Base-by-base conservation (phyloP, 2,113 vertebrate genomes). In the Ophthalmotilapia sp. region DNA sequence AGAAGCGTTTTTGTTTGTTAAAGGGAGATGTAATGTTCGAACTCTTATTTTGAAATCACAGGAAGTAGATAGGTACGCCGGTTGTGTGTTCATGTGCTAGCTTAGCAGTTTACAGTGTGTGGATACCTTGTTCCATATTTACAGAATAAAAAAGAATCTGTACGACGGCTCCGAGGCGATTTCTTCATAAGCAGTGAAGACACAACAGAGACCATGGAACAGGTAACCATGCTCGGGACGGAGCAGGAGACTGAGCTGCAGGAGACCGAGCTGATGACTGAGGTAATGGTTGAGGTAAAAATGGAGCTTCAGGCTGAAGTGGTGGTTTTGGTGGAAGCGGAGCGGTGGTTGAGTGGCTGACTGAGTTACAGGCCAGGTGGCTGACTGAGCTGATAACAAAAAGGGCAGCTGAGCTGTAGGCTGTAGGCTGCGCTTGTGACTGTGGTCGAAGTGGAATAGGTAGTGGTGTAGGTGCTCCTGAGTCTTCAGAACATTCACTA, bases 111-210 rank as follows among this genome's bases (percentile, higher is more conserved):
- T 49, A 49, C 15, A 19, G 47, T 9, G 19, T 17, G 47, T 19
- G 15, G 7, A 49, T 2, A 4, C 7, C 4, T 3, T 49, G 4
- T 49, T 49, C 15, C 5, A 19, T 9, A 1, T 49, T 9, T 31
- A 31, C 7, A 17, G 47, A 49, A 49, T 49, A 49, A 49, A 21
- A 21, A 49, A 49, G 47, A 49, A 49, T 49, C 47, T 0, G 6
- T 45, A 3, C 19, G 47, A 49, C 2, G 47, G 19, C 47, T 9
- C 47, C 17, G 47, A 49, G 7, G 47, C 47, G 47, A 49, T 49
- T 49, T 0, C 1, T 5, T 49, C 47, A 19, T 49, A 3, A 49
- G 47, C 47, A 49, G 47, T 49, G 47, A 21, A 21, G 21, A 21
- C 21, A 21, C 21, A 21, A 21, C 21, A 21, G 17, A 51, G 17